These are phyloP conservation scores for Microctonus aethiopoides DNA, from an alignment of 2,888 invertebrate genomes.

Conservation along the genomic window DNA sequence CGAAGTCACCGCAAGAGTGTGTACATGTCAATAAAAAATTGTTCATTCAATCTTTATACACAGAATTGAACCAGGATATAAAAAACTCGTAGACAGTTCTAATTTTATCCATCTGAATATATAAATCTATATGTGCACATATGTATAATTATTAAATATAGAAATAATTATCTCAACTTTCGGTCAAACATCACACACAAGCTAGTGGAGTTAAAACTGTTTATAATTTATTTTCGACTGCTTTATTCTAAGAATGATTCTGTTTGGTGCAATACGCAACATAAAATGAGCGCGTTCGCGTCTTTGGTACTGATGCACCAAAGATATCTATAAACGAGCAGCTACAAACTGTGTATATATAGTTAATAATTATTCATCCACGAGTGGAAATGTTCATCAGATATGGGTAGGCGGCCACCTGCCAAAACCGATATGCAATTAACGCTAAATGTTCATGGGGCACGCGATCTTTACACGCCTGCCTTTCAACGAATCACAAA, in stretches of 20 bases:
- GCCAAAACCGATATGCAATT: slow-evolving; percentile 62
- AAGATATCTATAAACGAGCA: slow-evolving; percentile 28
- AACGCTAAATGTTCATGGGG: slow-evolving; percentile 58
- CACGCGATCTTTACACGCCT: slow-evolving; percentile 54
- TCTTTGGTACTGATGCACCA: slow-evolving; percentile 14
- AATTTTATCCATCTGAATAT: too few relatives aligned
- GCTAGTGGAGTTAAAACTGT: not conserved
- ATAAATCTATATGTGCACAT: too few relatives aligned
- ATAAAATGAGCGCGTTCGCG: not conserved
- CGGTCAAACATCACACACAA: too few relatives aligned
- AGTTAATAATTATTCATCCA: slow-evolving; percentile 57
- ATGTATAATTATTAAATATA: too few relatives aligned
- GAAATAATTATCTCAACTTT: too few relatives aligned
- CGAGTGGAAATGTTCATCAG: slow-evolving; percentile 56
- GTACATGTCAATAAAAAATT: too few relatives aligned
- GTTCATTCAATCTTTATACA: too few relatives aligned
- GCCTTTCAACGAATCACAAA: slow-evolving; percentile 36
- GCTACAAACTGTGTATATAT: slow-evolving; percentile 30
- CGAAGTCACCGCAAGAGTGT: too few relatives aligned
- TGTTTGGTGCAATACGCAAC: not conserved
- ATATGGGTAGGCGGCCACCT: slow-evolving; percentile 56
- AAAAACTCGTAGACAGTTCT: too few relatives aligned
- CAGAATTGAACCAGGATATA: too few relatives aligned
- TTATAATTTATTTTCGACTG: not conserved
- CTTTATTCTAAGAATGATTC: not conserved